Conservation (phyloP, 2,888 invertebrate species). For the Drosophila mayaguana region DNA sequence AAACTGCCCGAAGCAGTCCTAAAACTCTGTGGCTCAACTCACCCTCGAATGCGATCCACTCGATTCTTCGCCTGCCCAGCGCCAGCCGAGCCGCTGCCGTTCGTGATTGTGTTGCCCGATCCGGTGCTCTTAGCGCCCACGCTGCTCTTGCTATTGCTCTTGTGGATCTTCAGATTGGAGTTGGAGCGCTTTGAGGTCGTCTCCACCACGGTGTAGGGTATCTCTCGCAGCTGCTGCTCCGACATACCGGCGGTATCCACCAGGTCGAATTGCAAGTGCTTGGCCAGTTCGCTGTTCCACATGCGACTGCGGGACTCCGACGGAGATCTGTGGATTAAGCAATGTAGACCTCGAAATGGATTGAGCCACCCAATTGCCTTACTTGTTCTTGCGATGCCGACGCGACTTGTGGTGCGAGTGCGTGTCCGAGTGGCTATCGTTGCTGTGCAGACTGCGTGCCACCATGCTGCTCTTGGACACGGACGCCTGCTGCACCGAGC, state of each 20-base stretch:
- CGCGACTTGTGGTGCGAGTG: constrained; percentile 85
- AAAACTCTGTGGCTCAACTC: constrained; percentile 57
- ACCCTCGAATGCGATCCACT: constrained; percentile 85
- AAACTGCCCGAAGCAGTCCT: constrained; percentile 38
- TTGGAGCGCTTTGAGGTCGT: constrained; percentile 86
- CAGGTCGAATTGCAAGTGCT: constrained; percentile 94
- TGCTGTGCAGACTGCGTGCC: constrained; percentile 84
- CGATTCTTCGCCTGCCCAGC: constrained; percentile 84
- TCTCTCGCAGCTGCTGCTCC: constrained; percentile 93
- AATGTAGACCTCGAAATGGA: neutral
- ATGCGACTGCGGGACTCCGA: constrained; percentile 89
- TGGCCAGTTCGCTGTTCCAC: constrained; percentile 91
- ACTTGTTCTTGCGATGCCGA: constrained; percentile 88
- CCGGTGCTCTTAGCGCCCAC: constrained; percentile 82
- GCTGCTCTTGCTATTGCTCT: constrained; percentile 84
- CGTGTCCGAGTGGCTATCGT: constrained; percentile 87
- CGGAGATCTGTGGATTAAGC: constrained; percentile 86
- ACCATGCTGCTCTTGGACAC: constrained; percentile 88
- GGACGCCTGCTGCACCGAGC: constrained; percentile 89
- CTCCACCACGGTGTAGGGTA: constrained; percentile 95
- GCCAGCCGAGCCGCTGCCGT: constrained; percentile 78
- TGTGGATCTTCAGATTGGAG: constrained; percentile 85
- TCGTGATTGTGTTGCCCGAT: constrained; percentile 82
- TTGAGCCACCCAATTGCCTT: constrained; percentile 41
- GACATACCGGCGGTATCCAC: constrained; percentile 96